Base-by-base conservation (phyloP, 2,113 vertebrate species). In the Euleptes europaea region DNA sequence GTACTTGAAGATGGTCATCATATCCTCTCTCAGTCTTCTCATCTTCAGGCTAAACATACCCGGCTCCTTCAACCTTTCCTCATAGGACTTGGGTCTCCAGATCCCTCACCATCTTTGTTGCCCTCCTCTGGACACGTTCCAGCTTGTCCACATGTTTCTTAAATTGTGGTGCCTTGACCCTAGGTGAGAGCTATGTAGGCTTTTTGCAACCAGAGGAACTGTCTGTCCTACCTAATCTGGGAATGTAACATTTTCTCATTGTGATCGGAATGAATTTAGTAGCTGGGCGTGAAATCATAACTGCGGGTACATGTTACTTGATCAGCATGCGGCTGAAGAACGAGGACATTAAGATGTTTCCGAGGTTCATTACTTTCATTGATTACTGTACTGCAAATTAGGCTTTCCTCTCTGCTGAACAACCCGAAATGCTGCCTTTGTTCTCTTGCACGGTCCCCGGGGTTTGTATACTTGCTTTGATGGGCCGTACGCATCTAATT, bases 271-370 rank as follows among this genome's bases (percentile, higher is more conserved):
- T 40, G 69, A 72, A 72, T 15, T 40, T 57, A 51, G 80, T 38
- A 70, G 47, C 33, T 38, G 19, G 47, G 47, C 15, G 3, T 21
- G 49, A 71, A 57, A 72, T 72, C 44, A 71, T 72, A 40, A 35
- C 19, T 9, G 51, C 40, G 35, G 38, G 12, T 28, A 3, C 2
- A 67, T 79, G 35, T 60, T 9, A 40, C 60, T 11, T 77, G 73
- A 78, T 19, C 42, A 84, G 42, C 2, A 19, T n/a, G 4, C 79
- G 54, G 78, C 57, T 12, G 47, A 17, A 84, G 7, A 19, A 7
- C 79, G 65, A 81, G 31, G 70, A 17, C 71, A 79, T n/a, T 83
- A 0, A 44, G 71, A 83, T 86, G n/a, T 82, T 90, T 86, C 42
- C 44, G 77, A 66, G 81, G 15, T 82, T 89, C 38, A 40, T 84